phyloP scores from a whole-genome alignment of 1,140 invertebrate genomes.

The Harpegnathos saltator region DNA sequence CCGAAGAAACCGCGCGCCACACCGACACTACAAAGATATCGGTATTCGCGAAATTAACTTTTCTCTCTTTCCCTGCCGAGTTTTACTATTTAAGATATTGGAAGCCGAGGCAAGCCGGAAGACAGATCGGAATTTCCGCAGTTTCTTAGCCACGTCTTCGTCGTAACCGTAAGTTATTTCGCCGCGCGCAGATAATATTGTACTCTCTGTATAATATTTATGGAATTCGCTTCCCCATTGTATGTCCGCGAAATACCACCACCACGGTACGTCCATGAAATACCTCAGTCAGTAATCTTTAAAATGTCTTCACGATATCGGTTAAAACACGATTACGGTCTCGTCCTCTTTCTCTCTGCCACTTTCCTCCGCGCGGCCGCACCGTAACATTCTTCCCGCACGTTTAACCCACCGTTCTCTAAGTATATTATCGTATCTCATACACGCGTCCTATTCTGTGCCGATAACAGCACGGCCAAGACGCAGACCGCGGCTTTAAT shows the following conservation, averaged over 20 bases:
- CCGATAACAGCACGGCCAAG: background rate
- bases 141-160: slow-evolving; percentile 55
- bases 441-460: background rate
- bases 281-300: slow-evolving; percentile 49
- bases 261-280: slow-evolving; percentile 27
- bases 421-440: background rate
- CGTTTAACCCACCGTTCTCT: background rate
- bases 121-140: slow-evolving; percentile 50
- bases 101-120: background rate
- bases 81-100: slow-evolving; percentile 58
- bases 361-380: background rate
- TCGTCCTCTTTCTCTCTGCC: too few species aligned
- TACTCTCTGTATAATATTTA: slow-evolving; percentile 55
- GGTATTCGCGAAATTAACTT: slow-evolving; percentile 56
- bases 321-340: slow-evolving; percentile 40
- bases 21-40: slow-evolving; percentile 35
- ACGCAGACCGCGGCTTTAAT: too few species aligned
- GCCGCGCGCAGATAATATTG: slow-evolving; percentile 42
- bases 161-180: slow-evolving; percentile 60
- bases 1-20: slow-evolving; percentile 34
- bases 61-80: slow-evolving; percentile 19
- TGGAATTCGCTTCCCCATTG: slow-evolving; percentile 52
- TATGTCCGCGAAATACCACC: slow-evolving; percentile 43
- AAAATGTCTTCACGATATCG: slow-evolving; percentile 50
- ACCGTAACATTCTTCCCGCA: slow-evolving; percentile 5